These are phyloP conservation scores for Melanophora roralis DNA, from an alignment of 2,888 invertebrate species.

Conservation along the genomic window DNA sequence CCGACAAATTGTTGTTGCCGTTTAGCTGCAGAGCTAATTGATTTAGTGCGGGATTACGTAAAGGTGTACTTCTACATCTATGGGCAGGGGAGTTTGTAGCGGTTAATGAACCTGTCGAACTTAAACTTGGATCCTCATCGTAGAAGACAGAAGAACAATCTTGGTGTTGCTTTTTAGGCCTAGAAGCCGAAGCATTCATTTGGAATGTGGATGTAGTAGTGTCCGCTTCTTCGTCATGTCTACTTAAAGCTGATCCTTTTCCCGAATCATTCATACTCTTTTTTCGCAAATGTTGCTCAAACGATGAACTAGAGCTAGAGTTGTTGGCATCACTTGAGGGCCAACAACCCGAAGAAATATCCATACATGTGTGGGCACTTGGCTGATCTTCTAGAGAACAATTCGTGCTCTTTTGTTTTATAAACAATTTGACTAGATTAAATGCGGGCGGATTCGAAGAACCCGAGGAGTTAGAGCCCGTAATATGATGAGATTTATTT, in stretches of 20 bases:
- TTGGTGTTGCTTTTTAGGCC: conserved; percentile 64
- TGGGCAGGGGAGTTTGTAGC: conserved; percentile 74
- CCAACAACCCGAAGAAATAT: conserved; percentile 90
- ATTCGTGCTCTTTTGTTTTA: conserved; percentile 89
- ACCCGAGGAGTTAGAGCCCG: conserved; percentile 75
- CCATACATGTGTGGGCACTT: conserved; percentile 81
- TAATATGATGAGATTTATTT: conserved; percentile 65
- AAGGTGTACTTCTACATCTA: conserved; percentile 74
- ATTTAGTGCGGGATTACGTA: conserved; percentile 75
- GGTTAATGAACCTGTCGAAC: conserved; percentile 71
- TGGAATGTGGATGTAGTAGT: conserved; percentile 61
- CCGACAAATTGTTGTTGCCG: conserved; percentile 72
- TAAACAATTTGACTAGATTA: conserved; percentile 90
- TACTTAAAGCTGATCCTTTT: conserved; percentile 76
- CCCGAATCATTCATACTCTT: conserved; percentile 78
- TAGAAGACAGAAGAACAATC: conserved; percentile 68
- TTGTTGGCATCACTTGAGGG: conserved; percentile 78
- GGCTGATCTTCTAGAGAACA: conserved; percentile 79
- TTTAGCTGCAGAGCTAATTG: conserved; percentile 70
- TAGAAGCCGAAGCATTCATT: conserved; percentile 59
- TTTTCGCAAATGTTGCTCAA: conserved; percentile 75
- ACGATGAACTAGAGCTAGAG: conserved; percentile 74
- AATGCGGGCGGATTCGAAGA: conserved; percentile 83
- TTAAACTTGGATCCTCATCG: conserved; percentile 71
- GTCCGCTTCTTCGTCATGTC: conserved; percentile 73